phyloP scores from a whole-genome alignment of 2,888 invertebrate genomes.

The Acleris sparsana region DNA sequence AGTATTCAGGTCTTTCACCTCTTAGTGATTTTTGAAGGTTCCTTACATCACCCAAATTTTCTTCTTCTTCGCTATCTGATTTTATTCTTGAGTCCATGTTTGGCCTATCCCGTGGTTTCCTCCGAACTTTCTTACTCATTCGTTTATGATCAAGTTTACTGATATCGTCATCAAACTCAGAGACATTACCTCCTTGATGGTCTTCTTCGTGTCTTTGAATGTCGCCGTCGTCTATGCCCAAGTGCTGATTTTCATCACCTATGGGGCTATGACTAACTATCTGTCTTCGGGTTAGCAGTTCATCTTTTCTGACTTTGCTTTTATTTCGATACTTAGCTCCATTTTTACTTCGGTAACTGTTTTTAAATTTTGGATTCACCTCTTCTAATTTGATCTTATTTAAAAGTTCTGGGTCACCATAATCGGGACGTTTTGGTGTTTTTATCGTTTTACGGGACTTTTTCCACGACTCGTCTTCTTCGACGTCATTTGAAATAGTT shows the following conservation, averaged over 20 bases:
- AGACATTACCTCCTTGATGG: slow-evolving; percentile 45
- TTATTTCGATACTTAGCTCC: slow-evolving; percentile 47
- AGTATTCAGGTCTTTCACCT: slow-evolving; percentile 7
- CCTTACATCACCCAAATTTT: slow-evolving; percentile 28
- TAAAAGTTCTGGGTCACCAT: slow-evolving; percentile 37
- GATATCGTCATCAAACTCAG: slow-evolving; percentile 46
- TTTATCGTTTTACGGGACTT: slow-evolving; percentile 49
- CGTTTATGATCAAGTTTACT: slow-evolving; percentile 42
- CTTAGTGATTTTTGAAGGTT: slow-evolving; percentile 5
- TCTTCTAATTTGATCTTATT: slow-evolving; percentile 46
- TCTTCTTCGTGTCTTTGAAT: slow-evolving; percentile 36
- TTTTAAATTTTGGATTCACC: slow-evolving; percentile 43
- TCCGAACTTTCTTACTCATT: slow-evolving; percentile 50
- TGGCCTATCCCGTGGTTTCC: slow-evolving; percentile 60
- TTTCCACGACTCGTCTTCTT: slow-evolving; percentile 50
- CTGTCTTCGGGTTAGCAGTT: slow-evolving; percentile 37
- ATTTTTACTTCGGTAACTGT: slow-evolving; percentile 42
- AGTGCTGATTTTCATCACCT: slow-evolving; percentile 42
- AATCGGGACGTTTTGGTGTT: slow-evolving; percentile 38
- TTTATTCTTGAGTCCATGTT: slow-evolving; percentile 34
- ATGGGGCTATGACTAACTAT: slow-evolving; percentile 43
- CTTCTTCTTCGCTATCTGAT: slow-evolving; percentile 29
- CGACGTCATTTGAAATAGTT: slow-evolving; percentile 42
- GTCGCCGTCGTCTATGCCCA: slow-evolving; percentile 43
- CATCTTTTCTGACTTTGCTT: slow-evolving; percentile 40